These are phyloP conservation scores for Phymanthus crucifer DNA, from an alignment of 92 coral and sea anemone genomes.

Conservation along the genomic window DNA sequence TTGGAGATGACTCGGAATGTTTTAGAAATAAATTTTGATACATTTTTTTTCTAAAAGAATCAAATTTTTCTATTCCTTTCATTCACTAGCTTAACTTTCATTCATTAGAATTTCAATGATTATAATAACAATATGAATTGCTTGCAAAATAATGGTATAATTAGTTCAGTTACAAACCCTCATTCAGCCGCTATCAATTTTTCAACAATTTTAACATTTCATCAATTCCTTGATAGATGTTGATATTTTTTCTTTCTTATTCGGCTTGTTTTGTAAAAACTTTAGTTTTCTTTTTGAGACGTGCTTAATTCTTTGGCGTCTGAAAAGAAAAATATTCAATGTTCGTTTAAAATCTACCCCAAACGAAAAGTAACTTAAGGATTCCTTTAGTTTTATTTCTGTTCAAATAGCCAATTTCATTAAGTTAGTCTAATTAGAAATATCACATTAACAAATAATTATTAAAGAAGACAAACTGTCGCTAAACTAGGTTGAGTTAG, in stretches of 20 bases:
- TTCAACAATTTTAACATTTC: no score
- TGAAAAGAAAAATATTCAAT: no score
- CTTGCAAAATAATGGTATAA: background rate
- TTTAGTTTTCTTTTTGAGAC: no score
- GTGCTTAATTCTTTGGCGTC: no score
- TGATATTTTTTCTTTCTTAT: no score
- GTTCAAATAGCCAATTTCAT: slow-evolving; percentile 4
- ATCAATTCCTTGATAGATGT: no score
- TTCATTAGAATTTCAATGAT: background rate
- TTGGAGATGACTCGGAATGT: background rate
- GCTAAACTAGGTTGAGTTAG: background rate
- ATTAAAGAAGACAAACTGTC: slow-evolving; percentile 7
- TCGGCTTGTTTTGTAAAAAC: no score
- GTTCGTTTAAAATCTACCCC: no score
- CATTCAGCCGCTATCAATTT: background rate
- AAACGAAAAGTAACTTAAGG: background rate
- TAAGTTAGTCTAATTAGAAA: slow-evolving; percentile 9
- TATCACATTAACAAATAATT: slow-evolving; percentile 27
- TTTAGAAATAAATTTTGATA: background rate
- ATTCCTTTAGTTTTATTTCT: background rate
- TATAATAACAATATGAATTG: background rate
- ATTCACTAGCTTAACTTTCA: background rate
- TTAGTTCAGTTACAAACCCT: background rate
- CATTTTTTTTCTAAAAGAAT: background rate
- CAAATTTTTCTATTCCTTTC: background rate